A percentile compares a stretch with the other conserved stretches of the same genome.
Conservation (phyloP, 2,113 vertebrate genomes). For the Grammomys surdaster region DNA sequence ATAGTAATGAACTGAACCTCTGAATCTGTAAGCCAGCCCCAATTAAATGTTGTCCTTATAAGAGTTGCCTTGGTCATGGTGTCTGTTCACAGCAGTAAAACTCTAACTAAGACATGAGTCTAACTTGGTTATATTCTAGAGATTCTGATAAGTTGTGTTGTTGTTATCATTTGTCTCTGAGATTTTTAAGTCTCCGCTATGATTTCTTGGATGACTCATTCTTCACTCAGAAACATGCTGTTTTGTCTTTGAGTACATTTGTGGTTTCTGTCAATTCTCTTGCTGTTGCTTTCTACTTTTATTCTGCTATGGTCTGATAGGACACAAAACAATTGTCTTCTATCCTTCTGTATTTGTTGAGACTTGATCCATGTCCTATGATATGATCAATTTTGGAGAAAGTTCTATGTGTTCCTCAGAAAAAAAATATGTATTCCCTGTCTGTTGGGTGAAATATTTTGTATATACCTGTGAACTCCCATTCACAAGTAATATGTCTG, state of each 20-base stretch:
- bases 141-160: not conserved
- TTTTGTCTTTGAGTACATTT: not conserved
- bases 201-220: not conserved
- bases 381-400: not conserved
- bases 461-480: not conserved
- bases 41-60: too few species aligned
- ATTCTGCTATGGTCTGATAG: not conserved
- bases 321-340: not conserved
- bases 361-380: not conserved
- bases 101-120: too few species aligned
- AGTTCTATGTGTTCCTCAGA: not conserved
- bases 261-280: not conserved
- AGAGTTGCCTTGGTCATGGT: too few species aligned
- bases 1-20: too few species aligned
- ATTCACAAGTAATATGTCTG: not conserved
- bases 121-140: too few species aligned
- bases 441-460: not conserved
- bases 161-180: not conserved
- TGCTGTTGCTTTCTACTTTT: not conserved
- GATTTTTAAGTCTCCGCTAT: not conserved
- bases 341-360: not conserved
- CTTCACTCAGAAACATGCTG: not conserved
- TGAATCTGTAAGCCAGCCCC: too few species aligned
- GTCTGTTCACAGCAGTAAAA: too few species aligned
- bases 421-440: not conserved